phyloP scores from a whole-genome alignment of 2,888 invertebrate genomes.

The Pelosia muscerda region DNA sequence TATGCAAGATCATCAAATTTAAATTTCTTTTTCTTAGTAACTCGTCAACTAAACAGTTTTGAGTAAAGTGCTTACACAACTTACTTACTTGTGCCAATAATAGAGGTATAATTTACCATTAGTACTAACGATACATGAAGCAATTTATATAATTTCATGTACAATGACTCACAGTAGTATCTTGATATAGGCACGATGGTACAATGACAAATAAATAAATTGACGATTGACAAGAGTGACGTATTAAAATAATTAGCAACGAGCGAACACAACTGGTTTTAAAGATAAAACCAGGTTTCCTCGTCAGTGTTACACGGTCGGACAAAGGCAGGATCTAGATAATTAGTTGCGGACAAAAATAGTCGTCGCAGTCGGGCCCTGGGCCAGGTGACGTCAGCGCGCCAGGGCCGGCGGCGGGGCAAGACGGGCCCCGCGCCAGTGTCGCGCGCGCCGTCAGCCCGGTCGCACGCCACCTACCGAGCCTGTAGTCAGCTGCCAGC shows the following conservation, averaged over 20 bases:
- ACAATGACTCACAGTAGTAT: conserved; percentile 57
- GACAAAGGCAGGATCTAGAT: conserved; percentile 84
- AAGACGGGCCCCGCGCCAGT: conserved; percentile 87
- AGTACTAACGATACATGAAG: conserved; percentile 27
- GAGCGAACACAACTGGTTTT: conserved; percentile 50
- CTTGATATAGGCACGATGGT: conserved; percentile 42
- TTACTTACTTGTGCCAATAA: neutral
- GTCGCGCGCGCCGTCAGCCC: conserved; percentile 85
- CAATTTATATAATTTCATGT: conserved; percentile 54
- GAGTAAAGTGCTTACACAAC: conserved; percentile 7
- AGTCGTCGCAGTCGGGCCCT: conserved; percentile 84
- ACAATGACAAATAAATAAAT: conserved; percentile 57
- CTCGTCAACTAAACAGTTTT: conserved; percentile 5
- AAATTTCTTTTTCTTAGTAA: neutral
- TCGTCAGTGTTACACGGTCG: conserved; percentile 72
- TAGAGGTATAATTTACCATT: conserved; percentile 10
- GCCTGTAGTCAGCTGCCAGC: conserved; percentile 52
- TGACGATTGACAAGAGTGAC: conserved; percentile 51
- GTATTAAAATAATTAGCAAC: conserved; percentile 50
- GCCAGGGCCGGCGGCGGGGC: conserved; percentile 84
- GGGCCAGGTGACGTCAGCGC: conserved; percentile 86
- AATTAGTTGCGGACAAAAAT: conserved; percentile 85
- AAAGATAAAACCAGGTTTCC: conserved; percentile 73
- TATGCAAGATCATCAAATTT: neutral
- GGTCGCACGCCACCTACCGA: conserved; percentile 77